Percentiles rank a stretch among this genome's conserved stretches.
phyloP scores from a whole-genome alignment of 1,140 invertebrate genomes.

The Zaprionus ghesquierei region DNA sequence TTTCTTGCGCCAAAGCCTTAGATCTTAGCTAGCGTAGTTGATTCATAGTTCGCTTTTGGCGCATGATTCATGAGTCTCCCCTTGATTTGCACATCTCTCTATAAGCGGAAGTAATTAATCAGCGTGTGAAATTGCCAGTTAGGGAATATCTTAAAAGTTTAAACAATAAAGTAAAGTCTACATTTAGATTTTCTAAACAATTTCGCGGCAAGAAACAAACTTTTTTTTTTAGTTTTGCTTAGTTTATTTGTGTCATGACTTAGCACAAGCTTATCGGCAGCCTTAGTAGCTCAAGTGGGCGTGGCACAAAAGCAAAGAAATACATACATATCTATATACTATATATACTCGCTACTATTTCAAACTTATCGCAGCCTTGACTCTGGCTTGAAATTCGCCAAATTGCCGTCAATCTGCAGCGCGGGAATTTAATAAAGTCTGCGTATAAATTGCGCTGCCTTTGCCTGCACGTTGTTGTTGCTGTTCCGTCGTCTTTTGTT shows the following conservation, averaged over 20 bases:
- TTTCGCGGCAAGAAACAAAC: too few species aligned
- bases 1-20: background rate
- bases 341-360: background rate
- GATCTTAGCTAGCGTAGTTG: background rate
- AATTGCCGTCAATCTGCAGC: slow-evolving; percentile 66
- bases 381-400: slow-evolving; percentile 57
- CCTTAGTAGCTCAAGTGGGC: background rate
- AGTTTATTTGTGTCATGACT: background rate
- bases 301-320: background rate
- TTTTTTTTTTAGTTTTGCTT: too few species aligned
- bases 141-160: background rate
- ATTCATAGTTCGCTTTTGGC: background rate
- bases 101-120: slow-evolving; percentile 26
- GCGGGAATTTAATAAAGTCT: slow-evolving; percentile 57
- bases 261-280: slow-evolving; percentile 8
- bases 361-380: slow-evolving; percentile 62
- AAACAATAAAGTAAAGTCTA: too few species aligned
- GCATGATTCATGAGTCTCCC: slow-evolving; percentile 17
- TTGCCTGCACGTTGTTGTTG: slow-evolving; percentile 13
- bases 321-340: background rate
- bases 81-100: slow-evolving; percentile 1
- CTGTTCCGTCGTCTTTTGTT: slow-evolving; percentile 18
- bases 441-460: slow-evolving; percentile 38
- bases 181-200: background rate
- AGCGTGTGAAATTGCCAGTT: background rate